Evolutionary conservation across 2,113 vertebrate species (phyloP).

Genomic region (Microtus oregoni): DNA sequence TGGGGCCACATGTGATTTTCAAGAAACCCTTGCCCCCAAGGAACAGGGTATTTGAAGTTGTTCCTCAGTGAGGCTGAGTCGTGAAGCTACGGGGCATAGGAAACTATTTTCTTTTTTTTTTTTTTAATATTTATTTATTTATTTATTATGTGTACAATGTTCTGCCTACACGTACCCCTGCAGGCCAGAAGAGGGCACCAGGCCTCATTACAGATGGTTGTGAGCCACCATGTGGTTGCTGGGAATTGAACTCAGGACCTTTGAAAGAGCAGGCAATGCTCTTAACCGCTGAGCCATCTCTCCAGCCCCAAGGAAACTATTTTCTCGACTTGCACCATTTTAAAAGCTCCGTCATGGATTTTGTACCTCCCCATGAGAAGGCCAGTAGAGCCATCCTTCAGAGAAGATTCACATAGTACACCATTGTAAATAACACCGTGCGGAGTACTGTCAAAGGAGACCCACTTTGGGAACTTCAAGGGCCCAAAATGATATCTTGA

Average conservation of each 20-base stretch:
- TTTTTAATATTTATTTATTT: too few species aligned
- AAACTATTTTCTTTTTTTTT: conserved; percentile 27
- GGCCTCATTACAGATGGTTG: too few species aligned
- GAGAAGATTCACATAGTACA: background rate
- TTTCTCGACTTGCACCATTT: conserved; percentile 1
- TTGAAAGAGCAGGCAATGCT: too few species aligned
- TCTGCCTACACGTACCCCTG: too few species aligned
- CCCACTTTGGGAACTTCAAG: background rate
- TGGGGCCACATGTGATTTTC: background rate
- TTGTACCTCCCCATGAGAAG: conserved; percentile 24
- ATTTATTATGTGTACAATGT: too few species aligned
- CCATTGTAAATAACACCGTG: background rate
- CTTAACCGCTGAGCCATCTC: too few species aligned
- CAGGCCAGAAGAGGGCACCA: too few species aligned
- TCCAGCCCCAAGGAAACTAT: conserved; percentile 10
- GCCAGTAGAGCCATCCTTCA: background rate
- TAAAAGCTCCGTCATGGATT: background rate
- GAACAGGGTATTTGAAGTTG: background rate
- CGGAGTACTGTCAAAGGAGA: background rate
- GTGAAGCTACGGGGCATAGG: background rate
- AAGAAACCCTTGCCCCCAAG: background rate
- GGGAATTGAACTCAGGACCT: too few species aligned
- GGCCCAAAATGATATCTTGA: background rate
- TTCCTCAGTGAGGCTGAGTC: background rate
- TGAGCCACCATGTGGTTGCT: too few species aligned